A percentile compares a stretch with the other conserved stretches of the same genome.
Evolutionary conservation across 2,888 invertebrate species (phyloP).

Genomic region (Anorthoa munda): DNA sequence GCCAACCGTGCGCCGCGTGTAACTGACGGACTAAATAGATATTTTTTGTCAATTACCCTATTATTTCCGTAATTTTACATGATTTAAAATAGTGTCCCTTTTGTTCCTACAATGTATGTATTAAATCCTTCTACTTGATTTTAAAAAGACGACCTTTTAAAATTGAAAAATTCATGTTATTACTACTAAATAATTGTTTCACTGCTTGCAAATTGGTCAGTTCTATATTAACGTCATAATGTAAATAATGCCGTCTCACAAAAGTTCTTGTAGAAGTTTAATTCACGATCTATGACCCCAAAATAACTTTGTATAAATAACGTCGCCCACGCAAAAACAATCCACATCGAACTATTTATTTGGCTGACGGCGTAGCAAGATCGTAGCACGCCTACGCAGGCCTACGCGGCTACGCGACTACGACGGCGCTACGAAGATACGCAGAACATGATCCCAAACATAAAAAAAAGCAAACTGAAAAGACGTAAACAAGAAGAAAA

Average conservation of each 20-base stretch:
- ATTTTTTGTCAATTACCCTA: too few relatives aligned
- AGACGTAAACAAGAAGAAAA: too few relatives aligned
- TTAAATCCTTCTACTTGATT: too few relatives aligned
- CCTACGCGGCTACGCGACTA: slow-evolving; percentile 2
- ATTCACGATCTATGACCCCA: background rate
- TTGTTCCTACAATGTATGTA: too few relatives aligned
- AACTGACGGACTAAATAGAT: too few relatives aligned
- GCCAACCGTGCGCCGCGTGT: too few relatives aligned
- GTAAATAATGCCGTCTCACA: background rate
- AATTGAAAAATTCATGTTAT: too few relatives aligned
- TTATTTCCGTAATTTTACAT: background rate
- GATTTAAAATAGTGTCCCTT: background rate
- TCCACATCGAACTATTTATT: slow-evolving; percentile 13
- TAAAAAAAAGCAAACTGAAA: too few relatives aligned
- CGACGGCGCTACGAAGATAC: slow-evolving; percentile 14
- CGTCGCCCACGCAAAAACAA: slow-evolving; percentile 20
- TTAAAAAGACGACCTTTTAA: too few relatives aligned
- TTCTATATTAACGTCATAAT: background rate
- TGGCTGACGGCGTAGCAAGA: slow-evolving; percentile 19
- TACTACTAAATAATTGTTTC: too few relatives aligned
- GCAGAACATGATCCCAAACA: background rate
- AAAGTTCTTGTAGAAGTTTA: background rate
- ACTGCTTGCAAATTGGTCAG: background rate
- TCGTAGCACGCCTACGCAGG: slow-evolving; percentile 32
- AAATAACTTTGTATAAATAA: slow-evolving; percentile 5